phyloP scores from a whole-genome alignment of 2,797 vertebrate genomes.

The Gallinago solitaria region DNA sequence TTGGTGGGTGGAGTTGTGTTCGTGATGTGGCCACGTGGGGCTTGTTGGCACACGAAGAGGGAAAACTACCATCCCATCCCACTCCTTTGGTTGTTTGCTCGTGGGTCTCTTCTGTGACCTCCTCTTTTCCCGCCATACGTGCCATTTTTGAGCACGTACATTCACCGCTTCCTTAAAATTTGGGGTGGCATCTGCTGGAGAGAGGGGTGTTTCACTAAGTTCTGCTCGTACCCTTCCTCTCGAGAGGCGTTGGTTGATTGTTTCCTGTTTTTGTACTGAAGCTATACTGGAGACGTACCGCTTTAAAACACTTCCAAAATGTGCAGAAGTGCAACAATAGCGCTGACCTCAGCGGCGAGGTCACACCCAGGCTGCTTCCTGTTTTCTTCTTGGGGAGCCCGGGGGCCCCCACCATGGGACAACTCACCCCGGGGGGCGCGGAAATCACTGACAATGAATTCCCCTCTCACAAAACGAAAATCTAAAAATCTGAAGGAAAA shows the following conservation, averaged over 20 bases:
- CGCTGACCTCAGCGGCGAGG: constrained; percentile 65
- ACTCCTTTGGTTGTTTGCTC: fast-evolving
- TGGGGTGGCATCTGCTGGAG: background rate
- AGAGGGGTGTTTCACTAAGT: background rate
- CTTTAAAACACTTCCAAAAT: constrained; percentile 71
- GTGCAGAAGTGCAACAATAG: constrained; percentile 72
- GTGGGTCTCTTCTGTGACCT: background rate
- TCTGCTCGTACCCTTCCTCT: constrained; percentile 58
- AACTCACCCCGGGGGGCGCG: background rate
- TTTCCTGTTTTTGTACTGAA: constrained; percentile 76
- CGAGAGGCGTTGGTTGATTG: constrained; percentile 68
- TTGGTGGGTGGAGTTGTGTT: background rate
- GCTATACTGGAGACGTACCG: constrained; percentile 58
- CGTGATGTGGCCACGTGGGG: background rate
- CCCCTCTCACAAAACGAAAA: background rate
- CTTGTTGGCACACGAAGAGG: background rate
- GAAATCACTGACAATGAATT: background rate
- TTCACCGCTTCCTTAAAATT: background rate
- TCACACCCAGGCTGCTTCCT: constrained; percentile 75
- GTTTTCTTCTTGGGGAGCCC: constrained; percentile 67
- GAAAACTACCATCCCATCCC: fast-evolving
- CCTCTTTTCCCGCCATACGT: background rate
- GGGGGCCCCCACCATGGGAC: background rate
- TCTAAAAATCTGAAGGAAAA: background rate
- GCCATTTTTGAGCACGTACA: background rate